Conservation (phyloP, 2,888 invertebrate species). For the Cylindroiulus punctatus region DNA sequence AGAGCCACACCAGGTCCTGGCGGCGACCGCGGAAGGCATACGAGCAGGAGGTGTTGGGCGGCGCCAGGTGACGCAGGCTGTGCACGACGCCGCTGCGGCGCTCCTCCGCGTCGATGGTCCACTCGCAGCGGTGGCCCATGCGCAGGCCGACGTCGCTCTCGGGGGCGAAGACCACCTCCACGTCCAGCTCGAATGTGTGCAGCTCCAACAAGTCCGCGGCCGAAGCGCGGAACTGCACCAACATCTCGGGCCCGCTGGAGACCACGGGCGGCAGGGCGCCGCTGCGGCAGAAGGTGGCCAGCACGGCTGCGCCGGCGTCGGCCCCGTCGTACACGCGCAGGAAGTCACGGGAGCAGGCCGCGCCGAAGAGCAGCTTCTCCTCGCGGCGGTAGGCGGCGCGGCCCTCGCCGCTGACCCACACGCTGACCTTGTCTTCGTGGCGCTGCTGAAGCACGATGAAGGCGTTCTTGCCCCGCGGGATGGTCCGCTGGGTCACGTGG, state of each 20-base stretch:
- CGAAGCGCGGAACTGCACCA: conserved; percentile 82
- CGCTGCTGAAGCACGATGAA: conserved; percentile 80
- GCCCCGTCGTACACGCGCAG: conserved; percentile 82
- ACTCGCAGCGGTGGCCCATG: conserved; percentile 71
- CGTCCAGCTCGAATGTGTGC: conserved; percentile 83
- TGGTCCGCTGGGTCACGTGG: conserved; percentile 84
- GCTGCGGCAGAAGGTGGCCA: conserved; percentile 83
- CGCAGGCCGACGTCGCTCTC: conserved; percentile 60
- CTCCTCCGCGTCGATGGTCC: conserved; percentile 79
- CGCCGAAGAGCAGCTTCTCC: conserved; percentile 57
- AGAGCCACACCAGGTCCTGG: conserved; percentile 83
- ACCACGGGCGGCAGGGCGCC: conserved; percentile 83
- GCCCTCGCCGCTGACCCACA: conserved; percentile 68
- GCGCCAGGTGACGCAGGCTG: conserved; percentile 80
- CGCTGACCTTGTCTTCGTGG: conserved; percentile 77
- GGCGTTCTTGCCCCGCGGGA: conserved; percentile 83
- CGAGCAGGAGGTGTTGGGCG: conserved; percentile 83
- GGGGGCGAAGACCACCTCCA: conserved; percentile 80
- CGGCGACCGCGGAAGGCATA: conserved; percentile 79
- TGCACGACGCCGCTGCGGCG: conserved; percentile 78
- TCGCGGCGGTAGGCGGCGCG: conserved; percentile 55
- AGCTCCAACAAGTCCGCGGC: conserved; percentile 83
- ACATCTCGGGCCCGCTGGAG: conserved; percentile 79
- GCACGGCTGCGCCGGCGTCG: conserved; percentile 79
- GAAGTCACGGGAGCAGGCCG: conserved; percentile 73